Conservation (phyloP, 2,797 vertebrate genomes). For the Mus spretus region DNA sequence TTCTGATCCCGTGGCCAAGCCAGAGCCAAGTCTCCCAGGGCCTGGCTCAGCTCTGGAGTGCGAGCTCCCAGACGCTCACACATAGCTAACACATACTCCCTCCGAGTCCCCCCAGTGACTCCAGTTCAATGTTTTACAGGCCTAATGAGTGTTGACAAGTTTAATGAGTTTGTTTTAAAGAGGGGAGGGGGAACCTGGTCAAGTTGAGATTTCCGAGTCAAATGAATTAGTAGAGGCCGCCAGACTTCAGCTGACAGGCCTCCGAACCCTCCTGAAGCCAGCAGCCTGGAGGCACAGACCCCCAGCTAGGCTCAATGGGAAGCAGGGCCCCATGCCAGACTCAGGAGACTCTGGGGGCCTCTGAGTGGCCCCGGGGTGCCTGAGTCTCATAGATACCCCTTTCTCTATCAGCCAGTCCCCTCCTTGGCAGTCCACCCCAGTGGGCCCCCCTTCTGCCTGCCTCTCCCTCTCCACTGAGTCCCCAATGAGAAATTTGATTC, state of each 20-base stretch:
- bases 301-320: neutral
- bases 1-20: constrained; percentile 33
- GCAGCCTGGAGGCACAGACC: constrained; percentile 30
- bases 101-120: constrained; percentile 86
- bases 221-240: constrained; percentile 89
- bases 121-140: constrained; percentile 92
- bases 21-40: constrained; percentile 58
- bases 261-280: constrained; percentile 74
- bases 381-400: neutral
- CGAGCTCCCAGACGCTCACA: neutral
- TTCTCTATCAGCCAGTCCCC: neutral
- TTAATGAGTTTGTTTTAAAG: constrained; percentile 95
- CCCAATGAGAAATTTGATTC: constrained; percentile 85
- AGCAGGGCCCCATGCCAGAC: constrained; percentile 60
- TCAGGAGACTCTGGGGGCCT: neutral
- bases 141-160: constrained; percentile 98
- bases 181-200: constrained; percentile 94
- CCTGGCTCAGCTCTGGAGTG: constrained; percentile 28
- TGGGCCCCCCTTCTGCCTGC: constrained; percentile 37
- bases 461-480: constrained; percentile 71
- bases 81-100: neutral
- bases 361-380: neutral
- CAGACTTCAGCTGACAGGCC: constrained; percentile 86
- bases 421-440: neutral
- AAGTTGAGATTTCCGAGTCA: constrained; percentile 97